phyloP scores from a whole-genome alignment of 2,113 vertebrate genomes.

The Oceanites oceanicus region DNA sequence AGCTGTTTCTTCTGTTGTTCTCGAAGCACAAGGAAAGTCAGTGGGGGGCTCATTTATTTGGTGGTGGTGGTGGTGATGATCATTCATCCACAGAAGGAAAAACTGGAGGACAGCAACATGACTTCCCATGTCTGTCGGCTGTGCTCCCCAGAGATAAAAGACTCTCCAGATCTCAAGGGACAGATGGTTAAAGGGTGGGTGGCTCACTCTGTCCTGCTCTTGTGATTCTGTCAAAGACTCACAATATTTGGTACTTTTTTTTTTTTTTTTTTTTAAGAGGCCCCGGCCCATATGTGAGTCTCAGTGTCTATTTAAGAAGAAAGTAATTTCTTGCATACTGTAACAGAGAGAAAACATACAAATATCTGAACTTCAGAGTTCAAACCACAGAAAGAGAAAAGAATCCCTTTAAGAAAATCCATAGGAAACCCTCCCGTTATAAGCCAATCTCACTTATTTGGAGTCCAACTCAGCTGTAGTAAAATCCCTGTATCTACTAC shows the following conservation, averaged over 20 bases:
- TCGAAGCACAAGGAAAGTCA: neutral
- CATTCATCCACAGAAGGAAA: neutral
- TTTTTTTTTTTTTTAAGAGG: neutral
- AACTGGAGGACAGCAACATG: neutral
- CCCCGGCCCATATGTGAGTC: neutral
- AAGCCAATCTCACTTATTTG: neutral
- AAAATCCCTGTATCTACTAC: neutral
- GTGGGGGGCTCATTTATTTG: neutral
- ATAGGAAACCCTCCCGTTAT: neutral
- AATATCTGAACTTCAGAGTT: constrained; percentile 17
- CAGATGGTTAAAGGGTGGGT: constrained; percentile 1
- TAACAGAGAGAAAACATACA: neutral
- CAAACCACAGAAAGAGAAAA: constrained; percentile 5
- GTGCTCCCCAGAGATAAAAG: neutral
- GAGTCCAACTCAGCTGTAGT: neutral
- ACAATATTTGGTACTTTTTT: neutral
- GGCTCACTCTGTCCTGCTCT: neutral
- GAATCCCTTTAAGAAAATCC: neutral
- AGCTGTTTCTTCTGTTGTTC: neutral
- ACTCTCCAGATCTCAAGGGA: neutral
- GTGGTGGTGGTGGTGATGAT: neutral
- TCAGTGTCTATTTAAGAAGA: neutral
- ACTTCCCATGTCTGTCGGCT: neutral
- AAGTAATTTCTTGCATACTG: neutral
- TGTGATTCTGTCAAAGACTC: neutral